These are phyloP conservation scores for Brassicogethes aeneus DNA, from an alignment of 2,888 invertebrate genomes.

Conservation along the genomic window DNA sequence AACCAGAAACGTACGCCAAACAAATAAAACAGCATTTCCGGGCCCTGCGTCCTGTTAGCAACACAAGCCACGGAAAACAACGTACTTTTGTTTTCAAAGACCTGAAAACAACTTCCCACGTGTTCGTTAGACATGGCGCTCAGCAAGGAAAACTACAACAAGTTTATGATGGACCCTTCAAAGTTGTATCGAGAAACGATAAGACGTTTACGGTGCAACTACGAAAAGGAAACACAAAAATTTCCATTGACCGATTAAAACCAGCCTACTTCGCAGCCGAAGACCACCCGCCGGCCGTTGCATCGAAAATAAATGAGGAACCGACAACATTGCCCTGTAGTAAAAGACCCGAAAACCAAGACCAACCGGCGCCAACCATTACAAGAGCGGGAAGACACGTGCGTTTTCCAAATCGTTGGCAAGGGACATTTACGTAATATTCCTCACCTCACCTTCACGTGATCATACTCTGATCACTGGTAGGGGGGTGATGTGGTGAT, in stretches of 20 bases:
- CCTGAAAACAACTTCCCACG: background rate
- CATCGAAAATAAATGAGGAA: too few species aligned
- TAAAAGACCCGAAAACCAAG: background rate
- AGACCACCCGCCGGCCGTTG: too few species aligned
- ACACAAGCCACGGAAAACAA: background rate
- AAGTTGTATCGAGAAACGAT: background rate
- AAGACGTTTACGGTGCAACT: background rate
- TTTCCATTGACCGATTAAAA: background rate
- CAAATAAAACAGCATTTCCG: constrained; percentile 3
- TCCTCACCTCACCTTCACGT: too few species aligned
- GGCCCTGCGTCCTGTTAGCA: background rate
- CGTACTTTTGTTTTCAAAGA: background rate
- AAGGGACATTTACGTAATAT: too few species aligned
- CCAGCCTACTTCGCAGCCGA: background rate
- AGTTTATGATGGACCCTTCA: background rate
- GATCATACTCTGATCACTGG: too few species aligned
- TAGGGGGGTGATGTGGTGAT: too few species aligned
- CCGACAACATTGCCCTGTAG: background rate
- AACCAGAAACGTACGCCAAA: too few species aligned
- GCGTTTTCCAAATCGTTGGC: too few species aligned
- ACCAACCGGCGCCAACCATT: background rate
- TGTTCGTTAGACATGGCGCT: background rate
- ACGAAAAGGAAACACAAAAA: background rate
- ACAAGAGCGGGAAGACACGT: background rate
- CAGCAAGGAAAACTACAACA: background rate